Conservation (phyloP, 64 coral and sea anemone genomes). For the Hydrozoanthus tunicans region DNA sequence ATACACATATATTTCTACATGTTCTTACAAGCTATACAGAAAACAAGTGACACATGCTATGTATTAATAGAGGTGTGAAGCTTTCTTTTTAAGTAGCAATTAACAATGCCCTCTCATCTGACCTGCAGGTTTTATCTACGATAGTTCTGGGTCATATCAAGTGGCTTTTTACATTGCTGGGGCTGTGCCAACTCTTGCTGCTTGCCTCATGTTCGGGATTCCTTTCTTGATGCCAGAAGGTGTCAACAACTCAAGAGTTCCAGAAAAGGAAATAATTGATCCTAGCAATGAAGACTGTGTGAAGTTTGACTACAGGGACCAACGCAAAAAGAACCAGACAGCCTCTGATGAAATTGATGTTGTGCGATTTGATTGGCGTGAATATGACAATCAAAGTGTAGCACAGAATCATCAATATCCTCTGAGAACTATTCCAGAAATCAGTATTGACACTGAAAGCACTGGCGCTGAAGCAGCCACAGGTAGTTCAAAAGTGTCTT, state of each 20-base stretch:
- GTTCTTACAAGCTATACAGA: too few species aligned
- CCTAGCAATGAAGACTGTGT: slow-evolving; percentile 47
- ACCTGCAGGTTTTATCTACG: slow-evolving; percentile 78
- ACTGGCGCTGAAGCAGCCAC: too few species aligned
- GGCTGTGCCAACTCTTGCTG: slow-evolving; percentile 80
- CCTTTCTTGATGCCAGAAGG: slow-evolving; percentile 88
- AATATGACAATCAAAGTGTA: slow-evolving; percentile 27
- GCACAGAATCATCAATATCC: not conserved
- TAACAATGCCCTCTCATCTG: not conserved
- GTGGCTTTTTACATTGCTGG: slow-evolving; percentile 93
- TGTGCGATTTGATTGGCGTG: slow-evolving; percentile 58
- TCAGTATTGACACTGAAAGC: not conserved
- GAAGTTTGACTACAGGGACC: slow-evolving; percentile 80
- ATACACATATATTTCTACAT: too few species aligned
- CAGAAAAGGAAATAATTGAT: slow-evolving; percentile 67
- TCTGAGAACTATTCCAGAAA: slow-evolving; percentile 39
- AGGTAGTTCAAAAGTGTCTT: slow-evolving; percentile 13
- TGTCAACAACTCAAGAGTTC: slow-evolving; percentile 15
- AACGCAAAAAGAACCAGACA: not conserved
- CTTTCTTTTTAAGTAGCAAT: not conserved
- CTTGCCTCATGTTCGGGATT: slow-evolving; percentile 93
- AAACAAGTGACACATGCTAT: too few species aligned
- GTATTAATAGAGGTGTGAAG: not conserved
- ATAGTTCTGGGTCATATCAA: slow-evolving; percentile 79
- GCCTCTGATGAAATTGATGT: not conserved